Evolutionary conservation across 2,888 invertebrate species (phyloP), one percentile per base, ranked within the genome.

Genomic region (Apomyelois bistriatella): DNA sequence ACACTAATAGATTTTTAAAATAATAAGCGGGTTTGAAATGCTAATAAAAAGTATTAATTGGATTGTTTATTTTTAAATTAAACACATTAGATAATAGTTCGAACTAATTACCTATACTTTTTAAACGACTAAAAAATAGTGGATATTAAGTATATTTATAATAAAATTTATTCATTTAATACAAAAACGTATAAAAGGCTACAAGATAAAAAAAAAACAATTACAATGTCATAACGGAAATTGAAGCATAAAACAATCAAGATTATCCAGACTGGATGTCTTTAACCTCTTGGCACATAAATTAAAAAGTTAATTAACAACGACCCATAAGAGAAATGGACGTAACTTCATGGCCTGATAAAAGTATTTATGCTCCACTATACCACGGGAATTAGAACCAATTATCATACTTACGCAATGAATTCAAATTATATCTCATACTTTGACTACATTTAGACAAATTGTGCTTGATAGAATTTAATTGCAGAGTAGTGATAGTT

Each of bases 401-500:
- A 77, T 74, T 71, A 73, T 62, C 69, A 72, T 74, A 72, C 68
- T 74, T 73, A 64, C 62, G 65, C 65, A 74, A 75, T 66, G 62
- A 66, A 66, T 66, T 41, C 10, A 35, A 43, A 52, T 36, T 43
- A 52, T 46, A 43, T 43, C 43, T 35, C 52, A 52, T 52, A 43
- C 52, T 52, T 43, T 36, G 12, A 36, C 43, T 37, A 52, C 43
- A 35, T 52, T 52, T 12, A 52, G 35, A 40, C 28, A 41, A 50
- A 50, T 50, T 50, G 41, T 13, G 30, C 40, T 41, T 41, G 50
- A 38, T 32, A 15, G 41, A 50, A 50, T 41, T 40, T 41, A 50
- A 49, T 49, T 49, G 48, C 17, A 5, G 37, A 38, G 43, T 30
- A n/a, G 32, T 46, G 32, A 46, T 32, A 3, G 43, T 9, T 15